Evolutionary conservation across 2,797 vertebrate species (phyloP), one percentile per base, ranked within the genome.

Genomic region (Syngnathus rostellatus): DNA sequence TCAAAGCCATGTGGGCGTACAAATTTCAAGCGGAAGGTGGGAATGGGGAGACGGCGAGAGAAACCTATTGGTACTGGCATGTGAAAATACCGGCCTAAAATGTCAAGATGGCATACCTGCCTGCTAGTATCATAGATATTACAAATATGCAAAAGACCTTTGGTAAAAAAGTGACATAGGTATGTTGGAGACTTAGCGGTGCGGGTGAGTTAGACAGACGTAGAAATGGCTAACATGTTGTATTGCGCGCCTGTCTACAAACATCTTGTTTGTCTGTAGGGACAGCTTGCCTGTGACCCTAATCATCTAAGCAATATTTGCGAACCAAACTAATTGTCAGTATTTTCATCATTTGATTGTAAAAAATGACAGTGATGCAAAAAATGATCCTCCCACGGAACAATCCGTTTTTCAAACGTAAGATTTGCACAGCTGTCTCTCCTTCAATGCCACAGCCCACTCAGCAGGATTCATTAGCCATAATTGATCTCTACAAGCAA

Each of bases 391-490:
- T 65, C 68, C 67, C 74, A 75, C 67, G 68, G 45, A 75, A 79
- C 76, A 80, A 81, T 82, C 74, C 70, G 77, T 77, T 79, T 74
- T 77, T 76, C 71, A 25, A 23, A 46, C 1, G 55, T 45, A 45
- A 43, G 21, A 45, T 62, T 62, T 45, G 76, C 75, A 72, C 86
- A 86, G 82, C 82, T 83, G 82, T 77, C 74, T 83, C 69, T 68
- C 69, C 77, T 83, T 81, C 78, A 73, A 70, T 73, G 70, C 68
- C 64, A 77, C 71, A 77, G 67, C 77, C 76, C 71, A 82, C 77
- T 80, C 81, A 69, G 77, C 68, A 71, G 78, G 76, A 84, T 72
- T 82, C 80, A 85, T 83, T 81, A 81, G 80, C 72, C 69, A 71
- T 77, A 72, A 68, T 82, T 71, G 73, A 81, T 77, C 81, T 77